A percentile compares a stretch with the other conserved stretches of the same genome.
Conservation (phyloP, 2,113 vertebrate genomes). For the Peromyscus polionotus region DNA sequence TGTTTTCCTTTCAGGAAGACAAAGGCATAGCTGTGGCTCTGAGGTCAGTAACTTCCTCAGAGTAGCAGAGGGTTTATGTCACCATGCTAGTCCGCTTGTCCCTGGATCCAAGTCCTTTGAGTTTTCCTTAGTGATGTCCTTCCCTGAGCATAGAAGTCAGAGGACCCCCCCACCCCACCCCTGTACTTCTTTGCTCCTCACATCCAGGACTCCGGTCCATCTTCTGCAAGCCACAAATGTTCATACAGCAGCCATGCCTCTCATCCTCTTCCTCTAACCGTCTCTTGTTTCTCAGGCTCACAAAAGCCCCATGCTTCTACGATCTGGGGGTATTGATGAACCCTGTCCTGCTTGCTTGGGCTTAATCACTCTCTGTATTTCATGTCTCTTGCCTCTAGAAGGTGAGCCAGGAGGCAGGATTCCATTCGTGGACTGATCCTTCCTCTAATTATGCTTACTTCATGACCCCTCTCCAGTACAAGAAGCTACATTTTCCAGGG, state of each 20-base stretch:
- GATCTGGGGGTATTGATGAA: not conserved
- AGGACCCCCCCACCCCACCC: not conserved
- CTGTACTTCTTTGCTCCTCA: not conserved
- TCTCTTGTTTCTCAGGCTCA: not conserved
- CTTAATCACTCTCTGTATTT: not conserved
- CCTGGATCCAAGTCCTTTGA: not conserved
- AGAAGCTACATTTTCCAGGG: not conserved
- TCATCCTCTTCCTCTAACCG: not conserved
- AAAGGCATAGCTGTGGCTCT: not conserved
- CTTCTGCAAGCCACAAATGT: not conserved
- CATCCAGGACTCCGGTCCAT: not conserved
- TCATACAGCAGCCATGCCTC: not conserved
- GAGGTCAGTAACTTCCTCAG: not conserved
- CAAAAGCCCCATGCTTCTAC: not conserved
- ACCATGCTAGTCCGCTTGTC: not conserved
- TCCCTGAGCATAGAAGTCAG: not conserved
- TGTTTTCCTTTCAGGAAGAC: not conserved
- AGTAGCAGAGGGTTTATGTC: not conserved
- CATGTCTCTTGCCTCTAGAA: not conserved
- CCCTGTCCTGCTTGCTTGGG: not conserved
- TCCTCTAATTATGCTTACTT: not conserved
- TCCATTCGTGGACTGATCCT: not conserved
- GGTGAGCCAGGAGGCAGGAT: no score
- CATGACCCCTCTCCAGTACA: not conserved
- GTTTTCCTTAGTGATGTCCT: not conserved